Evolutionary conservation across 2,888 invertebrate genomes (phyloP).

Genomic region (Gymnocheta viridis): DNA sequence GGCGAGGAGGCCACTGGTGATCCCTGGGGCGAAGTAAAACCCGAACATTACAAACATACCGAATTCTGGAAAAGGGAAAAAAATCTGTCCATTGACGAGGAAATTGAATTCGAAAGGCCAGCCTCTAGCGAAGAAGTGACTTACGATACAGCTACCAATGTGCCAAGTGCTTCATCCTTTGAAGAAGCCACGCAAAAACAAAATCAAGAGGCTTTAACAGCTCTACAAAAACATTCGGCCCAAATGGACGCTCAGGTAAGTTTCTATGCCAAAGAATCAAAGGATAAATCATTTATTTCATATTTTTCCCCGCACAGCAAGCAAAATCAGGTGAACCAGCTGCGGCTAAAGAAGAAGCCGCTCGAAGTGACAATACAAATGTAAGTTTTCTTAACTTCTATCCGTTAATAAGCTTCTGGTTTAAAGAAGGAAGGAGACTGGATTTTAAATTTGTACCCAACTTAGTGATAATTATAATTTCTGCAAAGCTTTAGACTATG

Average conservation of each 20-base stretch:
- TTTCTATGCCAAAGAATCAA: background rate
- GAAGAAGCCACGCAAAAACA: conserved; percentile 80
- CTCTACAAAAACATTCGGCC: conserved; percentile 74
- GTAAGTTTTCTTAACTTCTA: conserved; percentile 74
- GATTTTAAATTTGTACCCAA: no score
- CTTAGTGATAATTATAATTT: no score
- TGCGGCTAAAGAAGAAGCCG: conserved; percentile 62
- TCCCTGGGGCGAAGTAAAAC: conserved; percentile 81
- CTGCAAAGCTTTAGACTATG: no score
- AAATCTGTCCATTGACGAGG: conserved; percentile 79
- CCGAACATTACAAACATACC: conserved; percentile 79
- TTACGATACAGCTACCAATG: conserved; percentile 71
- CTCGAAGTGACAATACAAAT: conserved; percentile 76
- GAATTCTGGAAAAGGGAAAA: conserved; percentile 81
- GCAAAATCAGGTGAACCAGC: conserved; percentile 60
- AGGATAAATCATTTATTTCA: background rate
- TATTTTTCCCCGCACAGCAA: conserved; percentile 57
- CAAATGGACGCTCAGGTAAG: conserved; percentile 71
- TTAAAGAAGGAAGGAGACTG: background rate
- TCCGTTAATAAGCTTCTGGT: background rate
- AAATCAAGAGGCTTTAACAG: conserved; percentile 77
- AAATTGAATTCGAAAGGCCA: conserved; percentile 73
- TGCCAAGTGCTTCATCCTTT: conserved; percentile 79
- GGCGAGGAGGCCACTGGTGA: conserved; percentile 78
- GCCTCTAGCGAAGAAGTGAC: conserved; percentile 72